phyloP scores from a whole-genome alignment of 2,888 invertebrate species.

The Pantelozetes paolii region DNA sequence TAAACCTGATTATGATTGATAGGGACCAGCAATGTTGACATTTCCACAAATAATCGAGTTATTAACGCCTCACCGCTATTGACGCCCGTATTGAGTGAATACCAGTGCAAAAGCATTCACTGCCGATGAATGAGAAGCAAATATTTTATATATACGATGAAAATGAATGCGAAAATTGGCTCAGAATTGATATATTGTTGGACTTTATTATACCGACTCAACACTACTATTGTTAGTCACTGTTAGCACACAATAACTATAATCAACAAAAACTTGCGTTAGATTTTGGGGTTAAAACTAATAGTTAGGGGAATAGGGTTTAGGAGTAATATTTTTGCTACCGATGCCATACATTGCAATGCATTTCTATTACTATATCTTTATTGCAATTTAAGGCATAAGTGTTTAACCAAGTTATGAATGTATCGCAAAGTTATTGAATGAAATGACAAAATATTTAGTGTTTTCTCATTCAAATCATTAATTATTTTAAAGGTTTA shows the following conservation, averaged over 20 bases:
- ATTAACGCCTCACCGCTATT: slow-evolving; percentile 41
- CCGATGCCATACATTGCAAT: neutral
- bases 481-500: too few species aligned
- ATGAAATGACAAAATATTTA: too few species aligned
- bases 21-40: slow-evolving; percentile 43
- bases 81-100: neutral
- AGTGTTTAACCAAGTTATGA: too few species aligned
- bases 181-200: slow-evolving; percentile 29
- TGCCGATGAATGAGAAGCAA: neutral
- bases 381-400: too few species aligned
- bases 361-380: too few species aligned
- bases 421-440: too few species aligned
- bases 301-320: slow-evolving; percentile 2
- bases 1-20: slow-evolving; percentile 44
- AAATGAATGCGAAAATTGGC: slow-evolving; percentile 14
- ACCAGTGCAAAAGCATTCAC: neutral
- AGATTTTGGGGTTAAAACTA: neutral
- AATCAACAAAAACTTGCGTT: slow-evolving; percentile 1
- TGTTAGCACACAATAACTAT: neutral
- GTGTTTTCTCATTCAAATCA: too few species aligned
- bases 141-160: neutral
- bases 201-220: neutral
- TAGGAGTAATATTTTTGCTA: neutral
- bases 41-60: slow-evolving; percentile 44
- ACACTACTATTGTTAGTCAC: neutral